Conservation (phyloP, 2,797 vertebrate species). For the Toxotes lorentzi region DNA sequence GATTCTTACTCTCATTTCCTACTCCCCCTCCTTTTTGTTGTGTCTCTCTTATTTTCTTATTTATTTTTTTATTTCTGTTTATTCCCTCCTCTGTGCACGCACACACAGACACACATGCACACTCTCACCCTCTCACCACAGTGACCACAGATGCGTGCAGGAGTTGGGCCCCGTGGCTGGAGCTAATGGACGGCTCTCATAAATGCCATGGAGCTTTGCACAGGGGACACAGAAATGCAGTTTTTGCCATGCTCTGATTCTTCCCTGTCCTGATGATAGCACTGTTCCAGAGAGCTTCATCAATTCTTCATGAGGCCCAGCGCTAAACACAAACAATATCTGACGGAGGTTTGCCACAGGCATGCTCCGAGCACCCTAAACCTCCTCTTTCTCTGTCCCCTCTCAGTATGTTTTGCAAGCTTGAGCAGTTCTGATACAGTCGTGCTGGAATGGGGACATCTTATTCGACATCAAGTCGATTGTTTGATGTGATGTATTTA, state of each 20-base stretch:
- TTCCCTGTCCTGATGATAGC: constrained; percentile 62
- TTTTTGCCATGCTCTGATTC: constrained; percentile 79
- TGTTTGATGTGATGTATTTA: constrained; percentile 73
- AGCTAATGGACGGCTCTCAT: constrained; percentile 75
- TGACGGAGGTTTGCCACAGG: constrained; percentile 82
- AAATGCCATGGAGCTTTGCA: constrained; percentile 64
- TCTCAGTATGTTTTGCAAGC: constrained; percentile 71
- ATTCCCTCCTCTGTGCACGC: not conserved
- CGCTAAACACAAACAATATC: constrained; percentile 83
- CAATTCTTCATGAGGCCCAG: constrained; percentile 78
- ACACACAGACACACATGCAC: constrained; percentile 6
- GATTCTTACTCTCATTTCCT: not conserved
- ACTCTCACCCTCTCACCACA: constrained; percentile 15
- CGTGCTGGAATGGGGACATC: constrained; percentile 68
- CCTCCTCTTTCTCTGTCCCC: constrained; percentile 59
- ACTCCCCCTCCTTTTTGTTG: not conserved
- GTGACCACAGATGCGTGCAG: constrained; percentile 48
- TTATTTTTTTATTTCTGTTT: constrained; percentile 6
- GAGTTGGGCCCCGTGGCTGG: constrained; percentile 54
- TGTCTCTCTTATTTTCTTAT: not conserved
- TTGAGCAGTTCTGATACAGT: constrained; percentile 66
- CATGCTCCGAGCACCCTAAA: constrained; percentile 72
- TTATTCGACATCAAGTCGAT: constrained; percentile 73
- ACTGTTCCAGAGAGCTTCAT: constrained; percentile 74
- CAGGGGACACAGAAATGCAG: constrained; percentile 48